These are phyloP conservation scores for Melieria picta DNA, from an alignment of 2,888 invertebrate genomes.

Conservation along the genomic window DNA sequence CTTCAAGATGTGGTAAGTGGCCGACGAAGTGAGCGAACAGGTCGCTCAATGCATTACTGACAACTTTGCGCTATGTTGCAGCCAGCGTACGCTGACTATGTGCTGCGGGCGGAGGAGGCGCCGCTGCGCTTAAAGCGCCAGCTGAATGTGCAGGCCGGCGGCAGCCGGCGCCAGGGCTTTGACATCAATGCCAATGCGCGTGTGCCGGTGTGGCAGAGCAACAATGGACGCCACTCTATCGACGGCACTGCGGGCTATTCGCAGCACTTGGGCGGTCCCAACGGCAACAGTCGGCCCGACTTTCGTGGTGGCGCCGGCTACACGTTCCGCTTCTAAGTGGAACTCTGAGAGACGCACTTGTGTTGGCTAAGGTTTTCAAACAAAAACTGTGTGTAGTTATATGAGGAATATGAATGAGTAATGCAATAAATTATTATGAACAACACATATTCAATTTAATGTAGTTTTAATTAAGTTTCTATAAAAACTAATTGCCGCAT, in stretches of 20 bases:
- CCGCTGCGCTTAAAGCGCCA: slow-evolving; percentile 1
- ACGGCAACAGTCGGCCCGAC: slow-evolving; percentile 56
- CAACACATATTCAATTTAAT: too few species aligned
- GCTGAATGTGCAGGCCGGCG: slow-evolving; percentile 48
- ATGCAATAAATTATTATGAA: too few species aligned
- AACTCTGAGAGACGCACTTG: neutral
- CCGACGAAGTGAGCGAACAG: too few species aligned
- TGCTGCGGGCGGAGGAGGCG: neutral
- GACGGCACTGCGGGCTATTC: slow-evolving; percentile 54
- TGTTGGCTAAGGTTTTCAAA: neutral
- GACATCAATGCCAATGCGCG: slow-evolving; percentile 50
- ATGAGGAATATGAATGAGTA: too few species aligned
- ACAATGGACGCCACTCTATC: slow-evolving; percentile 53
- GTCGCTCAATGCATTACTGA: too few species aligned
- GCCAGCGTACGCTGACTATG: too few species aligned
- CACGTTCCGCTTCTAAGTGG: slow-evolving; percentile 43
- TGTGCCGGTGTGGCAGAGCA: slow-evolving; percentile 56
- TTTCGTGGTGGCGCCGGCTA: slow-evolving; percentile 46
- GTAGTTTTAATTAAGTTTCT: too few species aligned
- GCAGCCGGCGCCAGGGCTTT: slow-evolving; percentile 49
- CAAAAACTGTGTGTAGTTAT: too few species aligned
- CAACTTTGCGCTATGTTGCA: too few species aligned
- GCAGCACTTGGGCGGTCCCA: slow-evolving; percentile 61
- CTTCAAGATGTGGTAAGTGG: too few species aligned
- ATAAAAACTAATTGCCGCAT: too few species aligned